A percentile compares a stretch with the other conserved stretches of the same genome.
These are phyloP conservation scores for Sus scrofa DNA, from an alignment of 2,113 vertebrate genomes.

Conservation along the genomic window DNA sequence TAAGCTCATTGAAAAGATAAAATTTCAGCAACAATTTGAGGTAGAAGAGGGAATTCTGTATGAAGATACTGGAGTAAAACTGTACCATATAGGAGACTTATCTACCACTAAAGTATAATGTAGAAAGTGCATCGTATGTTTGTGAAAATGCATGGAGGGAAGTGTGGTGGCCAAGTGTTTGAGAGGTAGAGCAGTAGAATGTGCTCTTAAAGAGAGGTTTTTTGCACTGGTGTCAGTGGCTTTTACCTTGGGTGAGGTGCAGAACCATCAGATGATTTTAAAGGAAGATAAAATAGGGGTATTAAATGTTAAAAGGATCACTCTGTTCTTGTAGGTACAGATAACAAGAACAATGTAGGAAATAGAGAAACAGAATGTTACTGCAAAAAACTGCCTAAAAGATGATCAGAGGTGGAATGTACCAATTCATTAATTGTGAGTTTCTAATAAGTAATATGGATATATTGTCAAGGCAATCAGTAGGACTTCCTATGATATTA, in stretches of 20 bases:
- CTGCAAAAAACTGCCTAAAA: background rate
- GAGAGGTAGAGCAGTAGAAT: background rate
- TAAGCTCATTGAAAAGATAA: background rate
- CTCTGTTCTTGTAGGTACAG: background rate
- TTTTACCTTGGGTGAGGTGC: background rate
- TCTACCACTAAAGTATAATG: background rate
- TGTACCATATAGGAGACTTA: background rate
- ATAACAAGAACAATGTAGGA: background rate
- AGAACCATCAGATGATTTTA: background rate
- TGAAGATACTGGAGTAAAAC: background rate
- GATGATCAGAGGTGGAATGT: background rate
- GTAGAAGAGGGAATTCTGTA: background rate
- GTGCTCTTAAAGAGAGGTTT: background rate
- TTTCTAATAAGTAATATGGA: background rate
- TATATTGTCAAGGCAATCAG: background rate
- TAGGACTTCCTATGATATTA: background rate
- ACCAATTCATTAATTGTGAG: background rate
- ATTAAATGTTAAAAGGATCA: background rate
- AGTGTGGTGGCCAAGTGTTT: background rate
- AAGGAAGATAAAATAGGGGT: background rate
- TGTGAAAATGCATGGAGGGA: background rate
- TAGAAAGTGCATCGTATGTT: accelerated
- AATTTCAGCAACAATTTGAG: background rate
- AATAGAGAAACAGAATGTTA: background rate
- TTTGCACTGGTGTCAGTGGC: background rate